These are phyloP conservation scores for Oryctolagus cuniculus DNA, from an alignment of 2,113 vertebrate species.

Conservation along the genomic window DNA sequence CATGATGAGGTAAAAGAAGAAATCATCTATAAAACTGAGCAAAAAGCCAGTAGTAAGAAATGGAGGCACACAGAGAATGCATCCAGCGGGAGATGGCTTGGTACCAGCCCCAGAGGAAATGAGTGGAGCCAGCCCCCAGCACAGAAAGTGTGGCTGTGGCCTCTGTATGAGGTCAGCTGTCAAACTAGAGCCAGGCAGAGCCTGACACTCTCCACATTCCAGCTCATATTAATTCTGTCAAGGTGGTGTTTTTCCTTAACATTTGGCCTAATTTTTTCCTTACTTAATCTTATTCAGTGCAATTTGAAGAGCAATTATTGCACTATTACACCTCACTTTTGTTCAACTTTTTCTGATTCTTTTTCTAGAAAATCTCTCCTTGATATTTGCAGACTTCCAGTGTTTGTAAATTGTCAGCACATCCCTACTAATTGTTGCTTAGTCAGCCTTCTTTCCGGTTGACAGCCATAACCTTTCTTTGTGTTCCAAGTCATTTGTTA, in stretches of 20 bases:
- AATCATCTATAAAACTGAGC: neutral
- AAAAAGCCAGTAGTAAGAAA: neutral
- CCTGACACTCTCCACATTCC: neutral
- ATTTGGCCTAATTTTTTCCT: conserved; percentile 47
- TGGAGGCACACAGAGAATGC: neutral
- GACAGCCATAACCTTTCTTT: conserved; percentile 55
- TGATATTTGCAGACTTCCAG: conserved; percentile 64
- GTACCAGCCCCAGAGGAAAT: too few species aligned
- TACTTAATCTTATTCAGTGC: conserved; percentile 58
- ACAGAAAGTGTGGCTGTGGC: neutral
- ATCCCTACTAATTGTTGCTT: conserved; percentile 67
- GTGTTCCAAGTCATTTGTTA: conserved; percentile 32
- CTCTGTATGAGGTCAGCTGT: neutral
- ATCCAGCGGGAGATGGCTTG: neutral
- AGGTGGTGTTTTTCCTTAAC: conserved; percentile 23
- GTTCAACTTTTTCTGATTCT: neutral
- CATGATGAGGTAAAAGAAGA: neutral
- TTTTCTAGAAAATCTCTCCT: conserved; percentile 49
- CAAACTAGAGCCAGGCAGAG: neutral
- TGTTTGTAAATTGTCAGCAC: conserved; percentile 65
- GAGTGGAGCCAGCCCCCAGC: too few species aligned
- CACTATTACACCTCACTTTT: neutral
- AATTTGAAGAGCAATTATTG: conserved; percentile 60
- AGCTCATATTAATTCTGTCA: neutral
- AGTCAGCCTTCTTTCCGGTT: conserved; percentile 61